Conservation (phyloP, 2,113 vertebrate genomes). For the Plectropomus leopardus region DNA sequence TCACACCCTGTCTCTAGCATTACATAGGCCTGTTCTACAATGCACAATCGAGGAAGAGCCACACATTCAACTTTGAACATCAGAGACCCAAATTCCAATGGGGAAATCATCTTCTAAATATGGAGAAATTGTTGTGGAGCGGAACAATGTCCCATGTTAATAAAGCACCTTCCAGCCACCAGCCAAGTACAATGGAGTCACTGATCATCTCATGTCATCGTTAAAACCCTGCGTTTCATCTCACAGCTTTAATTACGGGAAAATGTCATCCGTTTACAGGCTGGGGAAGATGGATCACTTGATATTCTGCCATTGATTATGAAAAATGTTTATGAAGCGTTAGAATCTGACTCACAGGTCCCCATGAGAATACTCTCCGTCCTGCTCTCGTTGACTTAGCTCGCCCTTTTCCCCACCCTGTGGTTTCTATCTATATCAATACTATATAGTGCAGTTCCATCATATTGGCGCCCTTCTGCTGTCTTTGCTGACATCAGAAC, state of each 20-base stretch:
- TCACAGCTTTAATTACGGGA: slow-evolving; percentile 75
- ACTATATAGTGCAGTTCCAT: slow-evolving; percentile 20
- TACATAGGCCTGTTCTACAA: slow-evolving; percentile 38
- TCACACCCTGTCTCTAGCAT: slow-evolving; percentile 32
- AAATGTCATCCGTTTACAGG: slow-evolving; percentile 73
- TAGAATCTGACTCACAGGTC: slow-evolving; percentile 16
- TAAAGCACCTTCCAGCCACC: slow-evolving; percentile 48
- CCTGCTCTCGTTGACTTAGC: slow-evolving; percentile 16
- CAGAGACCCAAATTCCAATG: slow-evolving; percentile 38
- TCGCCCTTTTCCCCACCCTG: slow-evolving; percentile 1
- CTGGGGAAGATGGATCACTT: slow-evolving; percentile 74
- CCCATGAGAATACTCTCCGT: slow-evolving; percentile 10
- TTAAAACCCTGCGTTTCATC: slow-evolving; percentile 71
- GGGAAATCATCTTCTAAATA: slow-evolving; percentile 63
- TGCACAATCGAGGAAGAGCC: slow-evolving; percentile 31
- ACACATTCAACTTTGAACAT: slow-evolving; percentile 14
- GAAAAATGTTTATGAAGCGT: slow-evolving; percentile 71
- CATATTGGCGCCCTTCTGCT: slow-evolving; percentile 20
- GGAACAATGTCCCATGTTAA: slow-evolving; percentile 56
- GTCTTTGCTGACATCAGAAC: slow-evolving; percentile 44
- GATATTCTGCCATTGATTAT: slow-evolving; percentile 75
- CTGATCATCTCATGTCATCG: slow-evolving; percentile 73
- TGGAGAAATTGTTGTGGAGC: slow-evolving; percentile 45
- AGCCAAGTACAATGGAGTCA: slow-evolving; percentile 64
- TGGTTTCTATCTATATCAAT: slow-evolving; percentile 21